Evolutionary conservation across 2,888 invertebrate species (phyloP).

Genomic region (Rugalucina vietnamica): DNA sequence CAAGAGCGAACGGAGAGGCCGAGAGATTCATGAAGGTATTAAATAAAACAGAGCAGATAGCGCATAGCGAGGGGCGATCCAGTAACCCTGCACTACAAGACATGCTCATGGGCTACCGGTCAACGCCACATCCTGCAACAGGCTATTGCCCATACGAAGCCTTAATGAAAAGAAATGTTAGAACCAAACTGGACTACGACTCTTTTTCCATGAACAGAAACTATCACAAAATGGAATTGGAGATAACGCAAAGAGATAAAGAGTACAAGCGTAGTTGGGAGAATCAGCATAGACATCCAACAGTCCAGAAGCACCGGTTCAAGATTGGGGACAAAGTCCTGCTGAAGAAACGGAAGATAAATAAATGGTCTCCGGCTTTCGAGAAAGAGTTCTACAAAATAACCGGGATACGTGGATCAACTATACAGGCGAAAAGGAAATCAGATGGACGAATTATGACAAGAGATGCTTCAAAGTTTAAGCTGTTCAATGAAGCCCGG

Average conservation of each 20-base stretch:
- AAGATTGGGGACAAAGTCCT: constrained; percentile 36
- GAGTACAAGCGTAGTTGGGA: constrained; percentile 18
- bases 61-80: constrained; percentile 16
- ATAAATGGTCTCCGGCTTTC: too few species aligned
- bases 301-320: background rate
- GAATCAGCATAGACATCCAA: background rate
- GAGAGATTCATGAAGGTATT: too few species aligned
- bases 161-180: constrained; percentile 18
- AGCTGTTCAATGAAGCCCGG: background rate
- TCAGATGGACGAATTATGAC: constrained; percentile 23
- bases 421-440: constrained; percentile 19
- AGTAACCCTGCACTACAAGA: constrained; percentile 34
- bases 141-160: constrained; percentile 38
- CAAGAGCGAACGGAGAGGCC: too few species aligned
- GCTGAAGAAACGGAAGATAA: constrained; percentile 21
- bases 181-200: constrained; percentile 34
- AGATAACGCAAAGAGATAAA: background rate
- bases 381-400: constrained; percentile 28
- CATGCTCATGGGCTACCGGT: constrained; percentile 43
- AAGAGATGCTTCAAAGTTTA: constrained; percentile 5
- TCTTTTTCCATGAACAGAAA: background rate
- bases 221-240: constrained; percentile 1
- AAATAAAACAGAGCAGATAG: constrained; percentile 39
- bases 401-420: constrained; percentile 31
- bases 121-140: too few species aligned